These are phyloP conservation scores for Aurelia aurita DNA, from an alignment of 30 jellyfish, hydroid and myxozoan genomes.

Conservation along the genomic window DNA sequence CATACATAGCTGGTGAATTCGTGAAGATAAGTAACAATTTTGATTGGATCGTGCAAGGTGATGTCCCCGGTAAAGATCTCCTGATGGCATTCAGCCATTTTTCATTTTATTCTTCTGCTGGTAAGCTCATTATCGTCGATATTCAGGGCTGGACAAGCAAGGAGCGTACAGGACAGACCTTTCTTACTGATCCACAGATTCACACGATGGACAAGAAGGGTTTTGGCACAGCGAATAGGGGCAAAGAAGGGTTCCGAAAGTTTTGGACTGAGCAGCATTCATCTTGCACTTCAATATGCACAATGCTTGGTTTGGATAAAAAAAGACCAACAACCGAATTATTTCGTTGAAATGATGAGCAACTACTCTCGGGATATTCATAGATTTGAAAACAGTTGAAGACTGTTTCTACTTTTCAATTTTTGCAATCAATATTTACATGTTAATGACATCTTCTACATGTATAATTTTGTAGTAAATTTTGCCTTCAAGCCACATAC, in stretches of 20 bases:
- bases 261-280: constrained; percentile 58
- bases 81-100: constrained; percentile 74
- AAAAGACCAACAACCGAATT: constrained; percentile 8
- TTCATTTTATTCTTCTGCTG: constrained; percentile 41
- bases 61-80: constrained; percentile 63
- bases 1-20: constrained; percentile 68
- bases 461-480: no score
- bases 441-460: no score
- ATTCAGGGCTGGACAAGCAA: constrained; percentile 75
- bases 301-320: constrained; percentile 16
- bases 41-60: constrained; percentile 20
- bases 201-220: constrained; percentile 71
- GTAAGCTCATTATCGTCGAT: constrained; percentile 59
- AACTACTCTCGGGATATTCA: no score
- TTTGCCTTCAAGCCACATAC: no score
- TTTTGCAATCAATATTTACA: no score
- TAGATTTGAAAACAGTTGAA: no score
- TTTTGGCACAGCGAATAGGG: constrained; percentile 64
- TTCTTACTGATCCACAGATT: constrained; percentile 71
- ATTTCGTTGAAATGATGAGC: background rate
- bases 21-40: constrained; percentile 55
- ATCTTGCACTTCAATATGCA: constrained; percentile 43
- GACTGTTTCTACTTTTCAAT: no score
- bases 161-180: constrained; percentile 55
- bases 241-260: constrained; percentile 40